Conservation (phyloP, 2,113 vertebrate species). For the Barnardius zonarius region DNA sequence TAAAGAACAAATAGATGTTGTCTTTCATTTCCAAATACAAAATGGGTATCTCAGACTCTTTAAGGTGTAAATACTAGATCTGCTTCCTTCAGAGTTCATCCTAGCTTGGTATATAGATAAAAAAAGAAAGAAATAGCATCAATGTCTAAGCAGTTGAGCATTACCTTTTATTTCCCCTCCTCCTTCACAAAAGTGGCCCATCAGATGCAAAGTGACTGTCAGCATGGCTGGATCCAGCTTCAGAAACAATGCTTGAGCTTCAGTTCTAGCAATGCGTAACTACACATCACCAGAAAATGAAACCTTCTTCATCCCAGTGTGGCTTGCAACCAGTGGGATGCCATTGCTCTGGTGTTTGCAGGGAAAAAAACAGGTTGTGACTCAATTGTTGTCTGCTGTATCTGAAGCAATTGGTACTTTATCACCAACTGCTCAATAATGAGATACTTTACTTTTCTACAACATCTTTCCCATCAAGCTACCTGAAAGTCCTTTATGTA, state of each 20-base stretch:
- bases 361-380: not conserved
- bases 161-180: not conserved
- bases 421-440: not conserved
- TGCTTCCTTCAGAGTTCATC: not conserved
- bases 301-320: fast-evolving
- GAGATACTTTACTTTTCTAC: fast-evolving
- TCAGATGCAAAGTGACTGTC: not conserved
- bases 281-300: not conserved
- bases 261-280: fast-evolving
- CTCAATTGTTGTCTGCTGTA: fast-evolving
- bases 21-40: not conserved
- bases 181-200: not conserved
- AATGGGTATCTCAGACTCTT: not conserved
- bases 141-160: not conserved
- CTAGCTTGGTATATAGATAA: not conserved
- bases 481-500: fast-evolving
- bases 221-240: not conserved
- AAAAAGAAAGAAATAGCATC: not conserved
- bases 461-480: fast-evolving
- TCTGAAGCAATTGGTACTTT: fast-evolving
- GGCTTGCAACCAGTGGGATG: not conserved
- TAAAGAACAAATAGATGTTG: not conserved
- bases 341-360: fast-evolving
- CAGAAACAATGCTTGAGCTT: not conserved
- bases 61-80: not conserved